Evolutionary conservation across 2,113 vertebrate species (phyloP).

Genomic region (Phaetusa simplex): DNA sequence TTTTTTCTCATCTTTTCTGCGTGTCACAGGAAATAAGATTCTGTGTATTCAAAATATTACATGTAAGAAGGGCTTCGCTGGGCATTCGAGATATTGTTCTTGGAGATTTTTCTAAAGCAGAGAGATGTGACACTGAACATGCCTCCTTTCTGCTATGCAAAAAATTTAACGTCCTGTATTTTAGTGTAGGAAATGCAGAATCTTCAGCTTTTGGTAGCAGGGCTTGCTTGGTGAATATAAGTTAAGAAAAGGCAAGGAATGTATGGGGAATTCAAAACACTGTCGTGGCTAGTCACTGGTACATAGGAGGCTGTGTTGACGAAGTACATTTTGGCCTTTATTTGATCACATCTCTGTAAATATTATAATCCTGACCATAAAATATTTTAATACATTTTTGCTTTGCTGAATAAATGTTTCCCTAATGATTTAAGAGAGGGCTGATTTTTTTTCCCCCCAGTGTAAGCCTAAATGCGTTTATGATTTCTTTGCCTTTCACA

Average conservation of each 20-base stretch:
- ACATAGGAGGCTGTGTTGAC: neutral
- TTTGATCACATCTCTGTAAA: constrained; percentile 30
- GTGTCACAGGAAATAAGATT: constrained; percentile 57
- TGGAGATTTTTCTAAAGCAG: constrained; percentile 53
- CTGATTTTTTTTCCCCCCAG: fast-evolving
- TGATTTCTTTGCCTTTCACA: constrained; percentile 28
- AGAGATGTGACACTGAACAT: constrained; percentile 37
- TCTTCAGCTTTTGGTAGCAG: neutral
- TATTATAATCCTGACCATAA: constrained; percentile 2
- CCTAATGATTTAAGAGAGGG: neutral
- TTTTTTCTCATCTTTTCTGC: constrained; percentile 62
- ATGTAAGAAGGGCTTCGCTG: constrained; percentile 56
- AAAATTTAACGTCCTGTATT: neutral
- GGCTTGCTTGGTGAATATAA: constrained; percentile 42
- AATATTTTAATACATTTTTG: constrained; percentile 45
- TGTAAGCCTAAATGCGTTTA: neutral
- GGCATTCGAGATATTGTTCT: constrained; percentile 54
- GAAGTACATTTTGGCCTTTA: constrained; percentile 22
- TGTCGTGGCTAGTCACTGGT: neutral
- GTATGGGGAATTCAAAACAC: constrained; percentile 3
- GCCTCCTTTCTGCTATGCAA: neutral
- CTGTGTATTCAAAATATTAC: constrained; percentile 46
- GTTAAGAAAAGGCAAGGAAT: constrained; percentile 27
- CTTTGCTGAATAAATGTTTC: constrained; percentile 44
- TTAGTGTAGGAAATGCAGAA: constrained; percentile 14